Evolutionary conservation across 1,140 invertebrate genomes (phyloP), one percentile per base, ranked within the genome.

Genomic region (Drosophila pseudoananassae): DNA sequence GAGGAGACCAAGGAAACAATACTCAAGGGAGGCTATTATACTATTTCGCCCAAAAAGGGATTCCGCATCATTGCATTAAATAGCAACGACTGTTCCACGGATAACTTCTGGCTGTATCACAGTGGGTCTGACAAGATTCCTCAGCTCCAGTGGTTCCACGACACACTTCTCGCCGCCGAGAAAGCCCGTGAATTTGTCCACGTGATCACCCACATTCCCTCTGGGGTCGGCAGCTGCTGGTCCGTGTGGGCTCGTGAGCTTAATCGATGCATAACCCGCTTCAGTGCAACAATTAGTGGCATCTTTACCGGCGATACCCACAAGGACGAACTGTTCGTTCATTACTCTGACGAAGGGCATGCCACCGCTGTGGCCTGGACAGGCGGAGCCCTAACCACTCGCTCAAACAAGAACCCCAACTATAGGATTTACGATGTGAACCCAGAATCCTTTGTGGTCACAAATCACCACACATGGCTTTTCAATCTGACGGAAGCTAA

Each of bases 251-350:
- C 93, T 15, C 92, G 93, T 59, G 94, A 95, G 89, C 96, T 94
- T 65, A 93, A 93, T 57, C 93, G 92, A 76, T 94, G 94, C 53
- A 81, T 95, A 52, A 92, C 93, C 46, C 93, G 94, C 91, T 97
- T 95, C 90, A 92, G 93, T 33, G 91, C 94, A 31, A 96, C 94
- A 2, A 96, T 97, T 27, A 92, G 92, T 1, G 96, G 93, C 4
- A 95, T 97, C 89, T 97, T 97, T 88, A 96, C 96, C 76, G 96
- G 96, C 0, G 96, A 97, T 76, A 95, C 95, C 2, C 97, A 97
- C 78, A 94, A 93, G 12, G 96, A 97, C 78, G 95, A 96, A 79
- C 93, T 97, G 52, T 93, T 93, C 45, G 91, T 97, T 29, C 95
- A 94, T 90, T 96, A 95, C 77, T 76, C 93, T 1, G 91, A 94